Evolutionary conservation across 2,113 vertebrate species (phyloP).

Genomic region (Nanger granti): DNA sequence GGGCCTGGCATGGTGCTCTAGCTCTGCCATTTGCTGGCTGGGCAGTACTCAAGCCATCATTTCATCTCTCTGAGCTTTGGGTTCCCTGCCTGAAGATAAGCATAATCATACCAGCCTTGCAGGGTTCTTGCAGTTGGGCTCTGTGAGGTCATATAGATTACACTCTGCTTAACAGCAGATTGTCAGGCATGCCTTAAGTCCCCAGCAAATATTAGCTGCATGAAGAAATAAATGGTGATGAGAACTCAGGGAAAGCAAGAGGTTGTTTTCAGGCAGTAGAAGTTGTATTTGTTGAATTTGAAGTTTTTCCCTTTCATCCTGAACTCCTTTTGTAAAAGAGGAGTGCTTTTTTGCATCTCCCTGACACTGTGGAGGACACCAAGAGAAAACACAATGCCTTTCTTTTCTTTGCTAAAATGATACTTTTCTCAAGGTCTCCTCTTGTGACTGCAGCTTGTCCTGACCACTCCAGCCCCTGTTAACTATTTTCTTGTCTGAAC

Average conservation of each 20-base stretch:
- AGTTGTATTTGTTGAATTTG: background rate
- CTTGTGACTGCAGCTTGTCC: background rate
- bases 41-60: background rate
- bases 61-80: background rate
- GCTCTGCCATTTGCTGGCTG: background rate
- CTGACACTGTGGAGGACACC: background rate
- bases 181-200: too few species aligned
- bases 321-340: background rate
- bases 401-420: slow-evolving; percentile 33
- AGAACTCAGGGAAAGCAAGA: background rate
- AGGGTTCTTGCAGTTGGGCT: background rate
- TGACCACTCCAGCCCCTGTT: slow-evolving; percentile 10
- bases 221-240: background rate
- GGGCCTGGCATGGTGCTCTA: background rate
- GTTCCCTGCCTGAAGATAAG: background rate
- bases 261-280: background rate
- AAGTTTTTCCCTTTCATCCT: background rate
- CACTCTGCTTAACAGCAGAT: background rate
- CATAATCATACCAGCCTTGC: background rate
- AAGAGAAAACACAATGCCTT: slow-evolving; percentile 13
- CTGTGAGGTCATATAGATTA: background rate
- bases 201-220: background rate
- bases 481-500: slow-evolving; percentile 21
- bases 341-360: slow-evolving; percentile 7
- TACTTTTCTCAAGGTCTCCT: slow-evolving; percentile 49